Evolutionary conservation across 2,797 vertebrate species (phyloP).

Genomic region (Pangasius sanitwongsei): DNA sequence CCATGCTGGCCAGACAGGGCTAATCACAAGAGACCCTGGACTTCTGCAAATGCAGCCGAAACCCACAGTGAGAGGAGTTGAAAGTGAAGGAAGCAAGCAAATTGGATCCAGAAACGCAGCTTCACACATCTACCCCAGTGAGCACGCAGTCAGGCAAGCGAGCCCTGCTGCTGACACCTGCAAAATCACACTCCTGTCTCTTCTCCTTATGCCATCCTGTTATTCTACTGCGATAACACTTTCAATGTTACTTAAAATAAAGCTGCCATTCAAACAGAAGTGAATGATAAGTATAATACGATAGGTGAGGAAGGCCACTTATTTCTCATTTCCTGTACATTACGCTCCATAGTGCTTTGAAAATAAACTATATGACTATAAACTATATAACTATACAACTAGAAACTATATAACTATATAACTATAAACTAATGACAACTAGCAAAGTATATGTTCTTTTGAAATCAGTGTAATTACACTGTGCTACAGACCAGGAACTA

Average conservation of each 20-base stretch:
- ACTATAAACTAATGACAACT: not conserved
- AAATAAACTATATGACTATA: not conserved
- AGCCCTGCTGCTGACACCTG: slow-evolving; percentile 28
- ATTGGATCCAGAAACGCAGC: slow-evolving; percentile 59
- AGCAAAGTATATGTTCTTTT: not conserved
- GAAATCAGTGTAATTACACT: not conserved
- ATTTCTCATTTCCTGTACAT: not conserved
- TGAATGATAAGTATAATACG: not conserved
- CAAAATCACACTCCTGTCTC: slow-evolving; percentile 5
- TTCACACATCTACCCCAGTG: slow-evolving; percentile 65
- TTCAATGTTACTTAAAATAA: not conserved
- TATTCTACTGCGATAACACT: not conserved
- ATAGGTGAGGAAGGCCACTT: not conserved
- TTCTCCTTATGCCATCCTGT: not conserved
- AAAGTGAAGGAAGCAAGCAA: slow-evolving; percentile 68
- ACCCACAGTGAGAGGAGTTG: slow-evolving; percentile 66
- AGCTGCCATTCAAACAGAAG: not conserved
- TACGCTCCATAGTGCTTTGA: not conserved
- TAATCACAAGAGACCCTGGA: slow-evolving; percentile 70
- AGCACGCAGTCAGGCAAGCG: slow-evolving; percentile 1
- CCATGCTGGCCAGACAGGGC: slow-evolving; percentile 5
- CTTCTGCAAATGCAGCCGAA: slow-evolving; percentile 54
- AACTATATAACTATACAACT: too few species aligned
- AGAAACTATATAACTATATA: too few species aligned
- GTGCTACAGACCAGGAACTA: not conserved